Evolutionary conservation across 2,888 invertebrate species (phyloP).

Genomic region (Hyposoter didymator): DNA sequence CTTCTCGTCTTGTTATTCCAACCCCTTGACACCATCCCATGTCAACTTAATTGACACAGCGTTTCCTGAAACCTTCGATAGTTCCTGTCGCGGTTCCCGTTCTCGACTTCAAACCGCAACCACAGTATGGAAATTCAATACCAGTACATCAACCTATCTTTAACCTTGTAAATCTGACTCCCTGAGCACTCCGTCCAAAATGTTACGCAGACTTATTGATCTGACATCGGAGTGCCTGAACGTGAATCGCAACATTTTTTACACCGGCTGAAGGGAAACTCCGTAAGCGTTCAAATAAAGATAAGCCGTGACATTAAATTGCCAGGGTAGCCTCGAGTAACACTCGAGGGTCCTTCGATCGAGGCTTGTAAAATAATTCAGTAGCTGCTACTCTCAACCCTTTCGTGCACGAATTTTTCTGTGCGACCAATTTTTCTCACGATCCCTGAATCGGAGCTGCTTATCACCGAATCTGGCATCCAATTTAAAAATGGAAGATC

Average conservation of each 20-base stretch:
- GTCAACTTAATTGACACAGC: conserved; percentile 52
- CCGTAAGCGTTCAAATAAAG: background rate
- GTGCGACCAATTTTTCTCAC: too few relatives aligned
- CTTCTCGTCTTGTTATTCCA: background rate
- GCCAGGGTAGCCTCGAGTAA: background rate
- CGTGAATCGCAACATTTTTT: background rate
- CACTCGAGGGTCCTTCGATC: background rate
- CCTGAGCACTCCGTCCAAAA: background rate
- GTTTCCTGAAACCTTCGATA: conserved; percentile 43
- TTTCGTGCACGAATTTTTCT: too few relatives aligned
- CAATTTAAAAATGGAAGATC: too few relatives aligned
- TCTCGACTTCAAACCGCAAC: conserved; percentile 39
- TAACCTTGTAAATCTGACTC: background rate
- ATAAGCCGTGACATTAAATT: background rate
- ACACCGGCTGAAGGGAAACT: background rate
- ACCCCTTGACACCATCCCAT: conserved; percentile 36
- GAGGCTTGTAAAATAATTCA: background rate
- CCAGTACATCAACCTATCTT: background rate
- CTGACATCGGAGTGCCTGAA: background rate
- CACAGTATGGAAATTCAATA: conserved; percentile 5
- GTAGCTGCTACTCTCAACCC: too few relatives aligned
- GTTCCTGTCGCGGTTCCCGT: conserved; percentile 29
- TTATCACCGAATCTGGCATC: too few relatives aligned
- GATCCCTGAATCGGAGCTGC: too few relatives aligned
- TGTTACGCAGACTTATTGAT: background rate